phyloP scores from a whole-genome alignment of 1,140 invertebrate genomes.

The Meteorus sp. region DNA sequence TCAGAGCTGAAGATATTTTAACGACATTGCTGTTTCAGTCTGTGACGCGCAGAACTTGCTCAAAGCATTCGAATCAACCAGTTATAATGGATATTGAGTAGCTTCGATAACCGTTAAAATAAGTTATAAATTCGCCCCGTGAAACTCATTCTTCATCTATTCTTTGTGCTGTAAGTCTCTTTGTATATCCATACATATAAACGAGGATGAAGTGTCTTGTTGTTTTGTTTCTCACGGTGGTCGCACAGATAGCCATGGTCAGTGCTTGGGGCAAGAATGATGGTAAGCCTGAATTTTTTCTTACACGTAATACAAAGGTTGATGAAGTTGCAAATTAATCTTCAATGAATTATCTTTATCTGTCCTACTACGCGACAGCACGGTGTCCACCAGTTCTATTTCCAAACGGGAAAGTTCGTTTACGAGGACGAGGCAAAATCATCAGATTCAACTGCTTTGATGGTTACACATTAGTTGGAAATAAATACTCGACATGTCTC shows the following conservation, averaged over 20 bases:
- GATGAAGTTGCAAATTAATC: too few species aligned
- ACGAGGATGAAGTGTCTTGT: slow-evolving; percentile 11
- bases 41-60: background rate
- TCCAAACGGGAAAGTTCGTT: slow-evolving; percentile 46
- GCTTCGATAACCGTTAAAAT: too few species aligned
- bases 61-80: slow-evolving; percentile 11
- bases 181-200: background rate
- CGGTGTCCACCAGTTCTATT: slow-evolving; percentile 42
- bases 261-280: slow-evolving; percentile 16
- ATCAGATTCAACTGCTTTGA: slow-evolving; percentile 62
- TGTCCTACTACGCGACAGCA: slow-evolving; percentile 22
- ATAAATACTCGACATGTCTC: slow-evolving; percentile 64
- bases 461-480: slow-evolving; percentile 65
- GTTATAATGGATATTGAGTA: too few species aligned
- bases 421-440: slow-evolving; percentile 51
- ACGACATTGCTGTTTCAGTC: background rate
- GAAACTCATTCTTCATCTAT: too few species aligned
- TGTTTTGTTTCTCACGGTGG: background rate
- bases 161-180: too few species aligned
- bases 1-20: slow-evolving; percentile 4
- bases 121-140: too few species aligned
- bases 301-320: too few species aligned
- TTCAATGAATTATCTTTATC: background rate
- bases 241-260: slow-evolving; percentile 11
- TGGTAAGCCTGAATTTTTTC: slow-evolving; percentile 17